Conservation (phyloP, 2,888 invertebrate species). For the Lithophane ornitopus region DNA sequence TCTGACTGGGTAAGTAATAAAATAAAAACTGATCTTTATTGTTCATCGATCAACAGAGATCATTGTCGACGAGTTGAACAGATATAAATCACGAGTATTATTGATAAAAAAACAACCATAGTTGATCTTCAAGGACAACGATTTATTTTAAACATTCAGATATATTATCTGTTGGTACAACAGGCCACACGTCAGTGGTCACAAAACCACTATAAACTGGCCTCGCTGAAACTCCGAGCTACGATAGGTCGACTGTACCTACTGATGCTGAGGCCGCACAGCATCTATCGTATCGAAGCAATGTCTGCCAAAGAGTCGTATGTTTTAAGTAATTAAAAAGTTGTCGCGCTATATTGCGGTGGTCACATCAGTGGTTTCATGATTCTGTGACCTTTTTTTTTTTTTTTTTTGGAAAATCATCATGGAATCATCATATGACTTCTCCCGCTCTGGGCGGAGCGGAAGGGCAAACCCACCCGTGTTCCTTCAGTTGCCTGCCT, state of each 20-base stretch:
- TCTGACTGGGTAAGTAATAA: not conserved
- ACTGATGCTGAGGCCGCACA: not conserved
- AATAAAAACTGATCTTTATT: constrained; percentile 31
- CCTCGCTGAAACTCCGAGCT: not conserved
- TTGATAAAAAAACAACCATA: constrained; percentile 27
- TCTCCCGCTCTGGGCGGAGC: too few species aligned
- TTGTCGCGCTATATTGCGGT: not conserved
- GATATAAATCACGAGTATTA: constrained; percentile 16
- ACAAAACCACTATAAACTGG: not conserved
- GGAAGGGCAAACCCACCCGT: too few species aligned
- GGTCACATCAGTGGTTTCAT: not conserved
- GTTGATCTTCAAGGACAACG: constrained; percentile 24
- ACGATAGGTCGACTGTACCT: not conserved
- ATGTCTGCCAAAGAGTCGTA: not conserved
- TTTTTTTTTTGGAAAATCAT: too few species aligned
- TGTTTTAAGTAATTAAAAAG: not conserved
- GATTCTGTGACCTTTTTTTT: too few species aligned
- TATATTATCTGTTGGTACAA: not conserved
- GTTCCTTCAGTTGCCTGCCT: too few species aligned
- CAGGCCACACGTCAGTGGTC: too few species aligned
- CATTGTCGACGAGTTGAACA: constrained; percentile 7
- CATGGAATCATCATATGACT: too few species aligned
- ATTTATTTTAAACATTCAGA: not conserved
- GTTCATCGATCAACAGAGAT: constrained; percentile 21
- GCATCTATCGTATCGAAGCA: not conserved